Percentiles rank a stretch among this genome's conserved stretches.
Conservation (phyloP, 2,113 vertebrate genomes). For the Cavia aperea region DNA sequence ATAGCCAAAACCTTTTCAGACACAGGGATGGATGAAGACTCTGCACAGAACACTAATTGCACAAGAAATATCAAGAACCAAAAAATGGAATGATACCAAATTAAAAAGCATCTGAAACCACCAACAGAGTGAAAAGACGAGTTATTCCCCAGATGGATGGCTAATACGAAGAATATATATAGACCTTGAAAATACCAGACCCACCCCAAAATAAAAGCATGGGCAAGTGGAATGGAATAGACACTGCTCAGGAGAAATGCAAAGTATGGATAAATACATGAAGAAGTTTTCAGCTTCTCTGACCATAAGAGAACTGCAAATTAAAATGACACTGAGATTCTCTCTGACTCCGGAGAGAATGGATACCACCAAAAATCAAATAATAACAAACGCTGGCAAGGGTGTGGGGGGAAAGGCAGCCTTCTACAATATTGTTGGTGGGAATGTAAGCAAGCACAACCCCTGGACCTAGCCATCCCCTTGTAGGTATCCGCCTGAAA, state of each 20-base stretch:
- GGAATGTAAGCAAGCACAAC: neutral
- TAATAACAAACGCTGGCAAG: neutral
- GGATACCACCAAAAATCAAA: neutral
- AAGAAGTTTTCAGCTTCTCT: neutral
- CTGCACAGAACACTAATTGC: neutral
- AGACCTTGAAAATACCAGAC: neutral
- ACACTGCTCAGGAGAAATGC: neutral
- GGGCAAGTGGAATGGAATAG: neutral
- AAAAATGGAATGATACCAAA: neutral
- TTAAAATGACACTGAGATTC: neutral
- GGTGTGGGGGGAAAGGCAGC: neutral
- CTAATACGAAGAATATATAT: neutral
- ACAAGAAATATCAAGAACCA: neutral
- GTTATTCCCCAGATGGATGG: neutral
- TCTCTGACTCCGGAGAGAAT: neutral
- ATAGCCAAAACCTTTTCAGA: neutral
- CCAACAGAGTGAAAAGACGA: neutral
- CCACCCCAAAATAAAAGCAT: neutral
- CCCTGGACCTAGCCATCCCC: neutral
- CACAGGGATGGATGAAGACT: neutral
- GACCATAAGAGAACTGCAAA: neutral
- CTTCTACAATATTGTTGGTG: neutral
- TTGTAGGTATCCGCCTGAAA: neutral
- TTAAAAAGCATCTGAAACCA: neutral
- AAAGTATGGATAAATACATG: neutral